These are phyloP conservation scores for Seriola aureovittata DNA, from an alignment of 2,113 vertebrate species.

Conservation along the genomic window DNA sequence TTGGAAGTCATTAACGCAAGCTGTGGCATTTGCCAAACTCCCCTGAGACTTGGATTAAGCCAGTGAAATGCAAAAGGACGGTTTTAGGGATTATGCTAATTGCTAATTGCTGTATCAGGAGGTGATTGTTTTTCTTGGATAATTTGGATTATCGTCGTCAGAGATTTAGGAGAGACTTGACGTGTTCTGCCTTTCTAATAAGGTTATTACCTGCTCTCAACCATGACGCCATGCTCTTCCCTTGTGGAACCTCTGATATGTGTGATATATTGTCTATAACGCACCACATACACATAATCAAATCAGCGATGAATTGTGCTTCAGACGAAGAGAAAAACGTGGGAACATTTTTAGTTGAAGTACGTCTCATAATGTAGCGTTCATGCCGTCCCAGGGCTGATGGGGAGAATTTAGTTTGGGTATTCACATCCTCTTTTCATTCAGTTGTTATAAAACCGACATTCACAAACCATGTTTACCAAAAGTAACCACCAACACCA, in stretches of 20 bases:
- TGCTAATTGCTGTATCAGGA: conserved; percentile 76
- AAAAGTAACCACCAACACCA: background rate
- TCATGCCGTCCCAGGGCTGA: background rate
- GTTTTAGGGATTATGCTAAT: conserved; percentile 83
- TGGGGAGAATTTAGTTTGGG: background rate
- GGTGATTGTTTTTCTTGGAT: conserved; percentile 75
- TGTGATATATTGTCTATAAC: conserved; percentile 19
- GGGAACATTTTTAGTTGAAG: conserved; percentile 17
- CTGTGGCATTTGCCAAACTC: conserved; percentile 66
- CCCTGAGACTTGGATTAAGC: conserved; percentile 69
- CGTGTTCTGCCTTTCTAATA: conserved; percentile 61
- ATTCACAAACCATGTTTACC: background rate
- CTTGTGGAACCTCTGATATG: conserved; percentile 14
- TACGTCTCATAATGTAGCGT: background rate
- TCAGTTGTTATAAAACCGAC: background rate
- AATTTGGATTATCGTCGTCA: conserved; percentile 74
- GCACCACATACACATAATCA: conserved; percentile 9
- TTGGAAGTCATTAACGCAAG: conserved; percentile 61
- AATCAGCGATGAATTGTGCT: conserved; percentile 15
- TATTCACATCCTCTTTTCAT: conserved; percentile 5
- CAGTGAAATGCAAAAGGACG: conserved; percentile 66
- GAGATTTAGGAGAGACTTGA: conserved; percentile 63
- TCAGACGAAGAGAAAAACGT: conserved; percentile 14
- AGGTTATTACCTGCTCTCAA: conserved; percentile 48
- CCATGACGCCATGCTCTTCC: conserved; percentile 33